Evolutionary conservation across 2,888 invertebrate species (phyloP), one percentile per base, ranked within the genome.

Genomic region (Phaonia tiefii): DNA sequence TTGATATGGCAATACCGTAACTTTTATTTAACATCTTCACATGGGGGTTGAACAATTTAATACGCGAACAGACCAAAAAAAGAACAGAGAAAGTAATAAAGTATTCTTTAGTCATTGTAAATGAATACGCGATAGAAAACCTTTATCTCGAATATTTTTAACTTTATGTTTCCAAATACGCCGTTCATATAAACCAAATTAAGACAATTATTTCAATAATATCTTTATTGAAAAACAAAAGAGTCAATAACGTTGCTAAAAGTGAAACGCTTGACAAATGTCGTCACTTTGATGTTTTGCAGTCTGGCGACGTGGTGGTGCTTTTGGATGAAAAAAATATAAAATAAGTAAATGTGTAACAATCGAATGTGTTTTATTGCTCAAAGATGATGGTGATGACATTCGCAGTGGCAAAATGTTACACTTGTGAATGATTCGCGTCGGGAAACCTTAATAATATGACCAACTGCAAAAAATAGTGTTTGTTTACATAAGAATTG

Each of bases 401-500:
- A 75, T 75, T 17, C 56, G 26, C 39, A 42, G 73, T 51, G 13
- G 26, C 8, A 39, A 72, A 73, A 69, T 54, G 69, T 54, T 15
- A 13, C 13, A 54, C 17, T n/a, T 46, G 11, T 46, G 17, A 49
- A 20, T 10, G 10, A 20, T 20, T 4, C 17, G 1, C 2, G 17
- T 26, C n/a, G 17, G 5, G 11, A 15, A n/a, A 39, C 26, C 31
- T 58, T 15, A 1, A 17, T 1, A 1, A 37, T 2, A 10, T 0
- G n/a, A 31, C 2, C 58, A 37, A 60, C 15, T 20, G 17, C 49
- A 7, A 31, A 31, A 25, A 56, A 22, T 13, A 20, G 58, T 58
- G 13, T 31, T 42, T 54, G 71, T 79, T 80, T 79, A 79, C 69
- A 79, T 79, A 79, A 69, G 69, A 69, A 79, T 66, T 49, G 20